Conservation (phyloP, 2,113 vertebrate species). For the Heterotis niloticus region DNA sequence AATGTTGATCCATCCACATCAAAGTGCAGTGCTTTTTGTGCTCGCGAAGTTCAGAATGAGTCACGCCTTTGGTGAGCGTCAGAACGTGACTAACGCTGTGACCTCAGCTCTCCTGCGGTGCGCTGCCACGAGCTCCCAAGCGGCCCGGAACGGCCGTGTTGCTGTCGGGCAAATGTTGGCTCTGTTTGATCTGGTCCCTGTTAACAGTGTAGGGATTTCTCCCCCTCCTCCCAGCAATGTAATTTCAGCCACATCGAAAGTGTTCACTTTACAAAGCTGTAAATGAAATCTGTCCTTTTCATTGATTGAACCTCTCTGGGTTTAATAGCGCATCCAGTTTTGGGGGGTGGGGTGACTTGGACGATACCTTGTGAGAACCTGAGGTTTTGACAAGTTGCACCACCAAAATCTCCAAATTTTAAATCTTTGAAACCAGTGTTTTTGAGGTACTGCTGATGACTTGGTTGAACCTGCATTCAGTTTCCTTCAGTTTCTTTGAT, state of each 20-base stretch:
- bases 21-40: conserved; percentile 49
- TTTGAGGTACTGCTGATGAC: too few relatives aligned
- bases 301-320: background rate
- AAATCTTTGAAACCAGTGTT: too few relatives aligned
- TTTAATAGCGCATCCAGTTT: background rate
- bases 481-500: too few relatives aligned
- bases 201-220: conserved; percentile 28
- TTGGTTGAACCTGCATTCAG: too few relatives aligned
- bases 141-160: too few relatives aligned
- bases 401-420: too few relatives aligned
- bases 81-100: conserved; percentile 32
- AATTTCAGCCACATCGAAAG: background rate
- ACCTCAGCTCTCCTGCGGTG: conserved; percentile 18
- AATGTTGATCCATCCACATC: conserved; percentile 56
- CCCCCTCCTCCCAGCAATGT: conserved; percentile 30
- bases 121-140: background rate
- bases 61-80: conserved; percentile 45
- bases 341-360: background rate
- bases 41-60: conserved; percentile 57
- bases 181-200: too few relatives aligned
- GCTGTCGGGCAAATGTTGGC: too few relatives aligned
- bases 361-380: too few relatives aligned
- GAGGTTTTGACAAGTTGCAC: too few relatives aligned
- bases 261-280: background rate
- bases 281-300: background rate